Base-by-base conservation (phyloP, 2,797 vertebrate genomes). In the Enteromius trimaculatus region DNA sequence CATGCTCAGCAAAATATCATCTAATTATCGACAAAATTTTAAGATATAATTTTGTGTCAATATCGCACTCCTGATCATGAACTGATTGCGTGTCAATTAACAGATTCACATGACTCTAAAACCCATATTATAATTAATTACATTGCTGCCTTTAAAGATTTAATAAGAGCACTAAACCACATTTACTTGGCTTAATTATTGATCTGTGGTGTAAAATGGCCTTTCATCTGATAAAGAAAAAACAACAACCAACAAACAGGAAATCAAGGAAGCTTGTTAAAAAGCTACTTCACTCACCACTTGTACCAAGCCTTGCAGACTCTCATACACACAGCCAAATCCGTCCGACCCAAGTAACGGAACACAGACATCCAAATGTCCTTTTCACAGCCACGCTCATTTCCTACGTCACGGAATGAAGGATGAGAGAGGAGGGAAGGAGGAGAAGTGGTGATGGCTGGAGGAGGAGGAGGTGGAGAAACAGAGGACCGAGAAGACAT, bases 301-400 rank as follows among this genome's bases (percentile, higher is more conserved):
- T 98, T 99, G 94, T 98, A 98, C 98, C 98, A 99, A 88, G 97
- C 97, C 92, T 99, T 99, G 91, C 98, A 99, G 88, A 99, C 98
- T 26, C 95, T 96, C 98, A 99, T 99, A 92, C 98, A 99, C 91
- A 96, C 95, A 91, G 97, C 96, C 86, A 99, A 95, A 90, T 99
- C 96, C 19, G 95, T 95, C 91, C 96, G 94, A 88, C 89, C 95
- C 88, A 99, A 92, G 94, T 97, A 97, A 87, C 93, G 95, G 93
- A 99, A 99, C 89, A 99, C 97, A 0, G 98, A 97, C 90, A 98
- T 96, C 98, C 98, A 99, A 79, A 99, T 96, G 92, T 99, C 98
- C 86, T 98, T 97, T 91, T 99, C 97, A 78, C 97, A 97, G 6
- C 94, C 95, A 69, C 93, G 91, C 93, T 96, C 94, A 80, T 96